Evolutionary conservation across 2,113 vertebrate genomes (phyloP), one percentile per base, ranked within the genome.

Genomic region (Entelurus aequoreus): DNA sequence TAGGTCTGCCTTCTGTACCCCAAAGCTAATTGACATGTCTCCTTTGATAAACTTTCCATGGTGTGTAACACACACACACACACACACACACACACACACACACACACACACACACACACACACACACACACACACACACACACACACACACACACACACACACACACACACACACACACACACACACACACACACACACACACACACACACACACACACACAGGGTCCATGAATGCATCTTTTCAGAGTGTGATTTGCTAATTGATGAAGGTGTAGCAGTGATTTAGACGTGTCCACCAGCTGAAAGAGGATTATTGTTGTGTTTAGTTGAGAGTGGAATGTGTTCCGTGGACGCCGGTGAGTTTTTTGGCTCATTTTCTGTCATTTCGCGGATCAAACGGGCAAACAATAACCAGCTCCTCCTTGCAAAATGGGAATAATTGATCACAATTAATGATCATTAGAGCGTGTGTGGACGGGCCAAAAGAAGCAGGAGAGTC

Each of bases 11-110:
- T 76, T 65, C 72, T 81, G 74, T 55, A 73, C 49, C 71, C 75
- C 61, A 49, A 54, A 16, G 66, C 78, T 84, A 82, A 85, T 85
- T 83, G 82, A 80, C 83, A 84, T 47, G 80, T 84, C 82, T 82
- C 79, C 77, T 83, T 67, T 82, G 76, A 83, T 84, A 82, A 85
- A 78, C 68, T 40, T 50, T 49, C 54, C 11, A 19, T 16, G 14
- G 10, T 49, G 50, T 28, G 55, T 60, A 58, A 60, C 8, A 55
- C 69, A 53, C 70, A 48, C 64, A 47, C 47, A 64, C 71, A 63
- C 47, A 13, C 48, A 15, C 47, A 28, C 42, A 15, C 56, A 54
- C 54, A 49, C 47, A 51, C 69, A 49, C 68, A n/a, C n/a, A n/a
- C n/a, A n/a, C n/a, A n/a, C 68, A n/a, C 48, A 15, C 47, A 16